Conservation (phyloP, 1,140 invertebrate genomes). For the Drosophila nikananu region DNA sequence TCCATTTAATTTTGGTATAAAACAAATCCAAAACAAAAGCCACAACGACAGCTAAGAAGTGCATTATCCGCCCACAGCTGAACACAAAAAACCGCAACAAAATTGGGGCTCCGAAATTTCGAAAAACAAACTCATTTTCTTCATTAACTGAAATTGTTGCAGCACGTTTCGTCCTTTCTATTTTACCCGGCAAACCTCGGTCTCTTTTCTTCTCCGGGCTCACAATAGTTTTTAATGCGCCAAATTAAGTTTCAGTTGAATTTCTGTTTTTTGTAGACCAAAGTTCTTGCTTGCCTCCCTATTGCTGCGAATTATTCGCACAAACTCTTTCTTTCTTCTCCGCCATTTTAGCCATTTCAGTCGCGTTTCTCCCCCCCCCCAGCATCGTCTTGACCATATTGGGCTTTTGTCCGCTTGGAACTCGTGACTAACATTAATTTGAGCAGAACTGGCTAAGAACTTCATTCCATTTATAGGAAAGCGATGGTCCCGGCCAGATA, state of each 20-base stretch:
- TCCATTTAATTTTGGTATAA: conserved; percentile 33
- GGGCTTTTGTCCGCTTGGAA: conserved; percentile 60
- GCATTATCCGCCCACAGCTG: conserved; percentile 37
- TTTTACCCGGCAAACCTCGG: background rate
- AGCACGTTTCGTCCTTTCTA: conserved; percentile 56
- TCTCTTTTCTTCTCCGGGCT: conserved; percentile 13
- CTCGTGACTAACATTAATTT: conserved; percentile 82
- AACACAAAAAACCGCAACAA: conserved; percentile 19
- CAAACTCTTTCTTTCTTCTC: conserved; percentile 52
- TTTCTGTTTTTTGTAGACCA: conserved; percentile 20
- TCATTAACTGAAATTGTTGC: conserved; percentile 62
- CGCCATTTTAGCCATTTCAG: conserved; percentile 9
- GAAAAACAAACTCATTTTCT: conserved; percentile 48
- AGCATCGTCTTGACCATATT: conserved; percentile 62
- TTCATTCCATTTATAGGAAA: conserved; percentile 58
- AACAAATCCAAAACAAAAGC: background rate
- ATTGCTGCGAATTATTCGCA: conserved; percentile 56
- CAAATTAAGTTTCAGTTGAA: conserved; percentile 70
- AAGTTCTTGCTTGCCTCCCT: conserved; percentile 1
- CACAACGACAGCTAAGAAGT: conserved; percentile 12
- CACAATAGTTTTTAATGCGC: conserved; percentile 80
- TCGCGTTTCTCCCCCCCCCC: conserved; percentile 6
- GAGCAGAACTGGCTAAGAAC: conserved; percentile 66
- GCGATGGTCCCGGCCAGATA: conserved; percentile 60
- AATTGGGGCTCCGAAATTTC: conserved; percentile 43